Conservation (phyloP, 1,140 invertebrate genomes). For the Aphelenchoides avenae region DNA sequence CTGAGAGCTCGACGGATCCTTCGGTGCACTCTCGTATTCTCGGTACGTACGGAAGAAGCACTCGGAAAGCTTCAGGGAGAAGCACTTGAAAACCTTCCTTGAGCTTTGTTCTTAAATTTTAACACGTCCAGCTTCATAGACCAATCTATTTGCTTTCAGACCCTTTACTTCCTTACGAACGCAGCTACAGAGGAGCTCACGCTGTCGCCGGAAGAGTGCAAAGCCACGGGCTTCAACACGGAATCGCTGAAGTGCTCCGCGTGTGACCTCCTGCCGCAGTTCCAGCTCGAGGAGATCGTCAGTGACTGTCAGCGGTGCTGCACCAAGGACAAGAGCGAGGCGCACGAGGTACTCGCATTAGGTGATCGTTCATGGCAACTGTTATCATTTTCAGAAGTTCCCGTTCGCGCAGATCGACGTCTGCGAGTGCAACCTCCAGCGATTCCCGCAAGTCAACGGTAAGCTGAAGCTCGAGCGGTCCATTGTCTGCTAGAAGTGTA, state of each 20-base stretch:
- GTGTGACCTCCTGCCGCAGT: slow-evolving; percentile 44
- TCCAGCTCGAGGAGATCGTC: slow-evolving; percentile 44
- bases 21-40: too few species aligned
- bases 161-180: too few species aligned
- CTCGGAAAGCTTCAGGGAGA: too few species aligned
- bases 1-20: too few species aligned
- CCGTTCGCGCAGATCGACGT: slow-evolving; percentile 50
- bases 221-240: slow-evolving; percentile 42
- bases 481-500: too few species aligned
- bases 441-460: slow-evolving; percentile 57
- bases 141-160: too few species aligned
- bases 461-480: slow-evolving; percentile 5
- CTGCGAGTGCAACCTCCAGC: slow-evolving; percentile 55
- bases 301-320: slow-evolving; percentile 53
- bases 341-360: slow-evolving; percentile 49
- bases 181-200: too few species aligned
- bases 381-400: slow-evolving; percentile 51
- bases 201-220: slow-evolving; percentile 42
- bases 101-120: too few species aligned
- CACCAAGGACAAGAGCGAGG: slow-evolving; percentile 34
- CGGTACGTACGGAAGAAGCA: too few species aligned
- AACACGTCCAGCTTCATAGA: too few species aligned
- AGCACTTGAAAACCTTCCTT: too few species aligned
- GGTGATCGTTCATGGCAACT: neutral
- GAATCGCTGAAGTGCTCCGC: slow-evolving; percentile 49